Percentiles rank a stretch among this genome's conserved stretches.
Evolutionary conservation across 64 coral and sea anemone genomes (phyloP).

Genomic region (Exaiptasia diaphana): DNA sequence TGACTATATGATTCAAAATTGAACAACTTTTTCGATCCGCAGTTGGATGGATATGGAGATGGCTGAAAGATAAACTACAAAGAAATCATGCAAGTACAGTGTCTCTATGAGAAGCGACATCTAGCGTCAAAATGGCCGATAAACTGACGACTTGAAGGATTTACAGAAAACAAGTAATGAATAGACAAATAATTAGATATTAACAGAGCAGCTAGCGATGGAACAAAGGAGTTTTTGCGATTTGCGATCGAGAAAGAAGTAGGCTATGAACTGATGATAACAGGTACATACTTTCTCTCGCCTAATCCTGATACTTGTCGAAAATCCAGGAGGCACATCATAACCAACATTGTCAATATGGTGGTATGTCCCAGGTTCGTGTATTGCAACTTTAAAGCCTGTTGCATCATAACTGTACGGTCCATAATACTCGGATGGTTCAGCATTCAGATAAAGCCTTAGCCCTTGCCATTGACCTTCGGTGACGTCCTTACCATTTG

Average conservation of each 20-base stretch:
- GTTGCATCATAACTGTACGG: conserved; percentile 60
- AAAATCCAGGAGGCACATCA: conserved; percentile 49
- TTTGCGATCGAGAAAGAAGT: too few species aligned
- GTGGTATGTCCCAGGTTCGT: conserved; percentile 1
- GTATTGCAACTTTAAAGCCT: conserved; percentile 49
- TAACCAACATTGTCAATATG: conserved; percentile 26
- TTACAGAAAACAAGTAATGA: too few species aligned
- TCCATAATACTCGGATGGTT: conserved; percentile 49
- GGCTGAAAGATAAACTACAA: conserved; percentile 4
- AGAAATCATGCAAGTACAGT: background rate
- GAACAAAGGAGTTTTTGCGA: too few species aligned
- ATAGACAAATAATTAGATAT: too few species aligned
- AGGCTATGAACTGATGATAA: too few species aligned
- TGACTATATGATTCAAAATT: conserved; percentile 6
- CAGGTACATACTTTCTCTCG: conserved; percentile 41
- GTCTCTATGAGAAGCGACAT: too few species aligned
- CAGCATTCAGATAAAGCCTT: conserved; percentile 11
- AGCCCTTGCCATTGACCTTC: conserved; percentile 15
- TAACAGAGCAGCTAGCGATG: too few species aligned
- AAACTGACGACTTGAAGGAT: too few species aligned
- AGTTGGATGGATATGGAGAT: conserved; percentile 22
- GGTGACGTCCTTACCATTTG: background rate
- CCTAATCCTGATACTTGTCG: conserved; percentile 43
- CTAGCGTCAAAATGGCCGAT: too few species aligned
- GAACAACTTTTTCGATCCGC: conserved; percentile 5